These are phyloP conservation scores for Myotis myotis DNA, from an alignment of 2,797 vertebrate genomes.

Conservation along the genomic window DNA sequence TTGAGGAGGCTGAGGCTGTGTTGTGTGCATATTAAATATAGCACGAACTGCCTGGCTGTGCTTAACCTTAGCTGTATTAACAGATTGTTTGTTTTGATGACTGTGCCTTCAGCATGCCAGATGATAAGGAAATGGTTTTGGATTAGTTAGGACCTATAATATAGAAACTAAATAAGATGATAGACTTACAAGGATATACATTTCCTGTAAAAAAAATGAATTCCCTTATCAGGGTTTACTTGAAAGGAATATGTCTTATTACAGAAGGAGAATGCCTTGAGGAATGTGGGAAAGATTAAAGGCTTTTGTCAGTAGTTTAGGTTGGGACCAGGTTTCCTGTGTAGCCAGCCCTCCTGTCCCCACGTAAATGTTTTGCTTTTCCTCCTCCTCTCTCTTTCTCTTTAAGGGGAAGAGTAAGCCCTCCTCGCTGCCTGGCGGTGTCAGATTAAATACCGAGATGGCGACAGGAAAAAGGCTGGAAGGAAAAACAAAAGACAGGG, in stretches of 20 bases:
- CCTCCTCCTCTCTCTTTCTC: constrained; percentile 85
- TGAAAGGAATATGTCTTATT: constrained; percentile 92
- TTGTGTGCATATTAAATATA: constrained; percentile 70
- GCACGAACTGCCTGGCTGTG: constrained; percentile 75
- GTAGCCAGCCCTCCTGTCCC: constrained; percentile 87
- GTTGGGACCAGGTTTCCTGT: constrained; percentile 96
- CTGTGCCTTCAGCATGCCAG: constrained; percentile 78
- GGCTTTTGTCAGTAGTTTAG: constrained; percentile 94
- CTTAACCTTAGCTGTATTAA: constrained; percentile 80
- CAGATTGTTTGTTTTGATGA: constrained; percentile 81
- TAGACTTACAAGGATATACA: constrained; percentile 88
- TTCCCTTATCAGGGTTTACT: constrained; percentile 95
- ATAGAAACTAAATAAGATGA: constrained; percentile 84
- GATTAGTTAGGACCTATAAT: constrained; percentile 85
- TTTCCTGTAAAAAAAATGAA: constrained; percentile 87
- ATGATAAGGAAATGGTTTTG: constrained; percentile 83
- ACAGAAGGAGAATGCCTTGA: constrained; percentile 90
- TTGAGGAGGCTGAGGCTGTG: not conserved
- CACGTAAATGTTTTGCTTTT: constrained; percentile 87
- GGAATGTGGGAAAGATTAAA: constrained; percentile 95
- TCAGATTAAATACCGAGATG: constrained; percentile 99
- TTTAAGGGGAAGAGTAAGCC: constrained; percentile 94
- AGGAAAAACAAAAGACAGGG: constrained; percentile 97
- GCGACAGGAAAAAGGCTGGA: constrained; percentile 99
- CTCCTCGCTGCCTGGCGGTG: constrained; percentile 94